These are phyloP conservation scores for Spheniscus mendiculus DNA, from an alignment of 2,113 vertebrate genomes.

Conservation along the genomic window DNA sequence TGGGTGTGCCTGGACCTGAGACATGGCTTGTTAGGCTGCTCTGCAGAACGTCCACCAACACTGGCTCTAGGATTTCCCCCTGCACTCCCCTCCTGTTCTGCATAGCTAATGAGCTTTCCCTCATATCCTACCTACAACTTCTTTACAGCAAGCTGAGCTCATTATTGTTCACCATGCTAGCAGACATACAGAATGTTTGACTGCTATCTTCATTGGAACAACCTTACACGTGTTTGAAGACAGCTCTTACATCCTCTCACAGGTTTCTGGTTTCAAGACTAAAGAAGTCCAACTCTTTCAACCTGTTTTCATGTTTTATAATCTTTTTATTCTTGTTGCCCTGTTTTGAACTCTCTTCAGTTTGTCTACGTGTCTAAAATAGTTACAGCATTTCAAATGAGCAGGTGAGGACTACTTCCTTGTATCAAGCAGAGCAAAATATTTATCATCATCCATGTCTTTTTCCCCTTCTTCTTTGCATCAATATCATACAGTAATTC, in stretches of 20 bases:
- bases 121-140: neutral
- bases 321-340: neutral
- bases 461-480: neutral
- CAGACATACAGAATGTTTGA: neutral
- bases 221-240: neutral
- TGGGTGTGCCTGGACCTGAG: neutral
- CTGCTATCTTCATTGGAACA: neutral
- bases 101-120: neutral
- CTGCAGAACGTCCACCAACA: neutral
- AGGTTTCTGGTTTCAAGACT: neutral
- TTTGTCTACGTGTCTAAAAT: neutral
- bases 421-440: neutral
- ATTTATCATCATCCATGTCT: neutral
- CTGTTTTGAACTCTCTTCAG: neutral
- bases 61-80: neutral
- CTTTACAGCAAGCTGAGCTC: neutral
- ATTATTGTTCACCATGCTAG: neutral
- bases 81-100: neutral
- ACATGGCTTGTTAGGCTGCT: neutral
- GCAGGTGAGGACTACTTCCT: neutral
- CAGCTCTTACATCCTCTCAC: neutral
- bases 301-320: neutral
- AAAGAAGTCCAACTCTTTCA: neutral
- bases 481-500: neutral
- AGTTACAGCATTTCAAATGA: neutral